phyloP scores from a whole-genome alignment of 1,140 invertebrate species.

The Drosophila burlai region DNA sequence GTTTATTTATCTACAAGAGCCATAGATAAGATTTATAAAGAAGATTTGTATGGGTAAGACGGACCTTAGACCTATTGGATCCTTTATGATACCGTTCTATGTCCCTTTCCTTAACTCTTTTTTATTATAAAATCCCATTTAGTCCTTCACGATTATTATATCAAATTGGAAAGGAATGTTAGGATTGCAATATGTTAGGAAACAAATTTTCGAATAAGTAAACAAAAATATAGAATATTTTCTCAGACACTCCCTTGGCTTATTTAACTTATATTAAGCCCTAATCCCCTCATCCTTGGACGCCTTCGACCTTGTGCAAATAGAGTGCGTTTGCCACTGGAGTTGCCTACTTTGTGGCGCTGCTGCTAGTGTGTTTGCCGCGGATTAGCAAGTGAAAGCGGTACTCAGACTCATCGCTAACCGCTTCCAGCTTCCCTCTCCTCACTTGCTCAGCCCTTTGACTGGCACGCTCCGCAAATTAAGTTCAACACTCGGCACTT shows the following conservation, averaged over 20 bases:
- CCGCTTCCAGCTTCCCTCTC: too few relatives aligned
- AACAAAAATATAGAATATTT: not conserved
- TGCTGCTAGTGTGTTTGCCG: constrained; percentile 45
- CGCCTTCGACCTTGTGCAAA: constrained; percentile 34
- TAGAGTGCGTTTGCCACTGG: constrained; percentile 48
- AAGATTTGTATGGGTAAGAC: too few relatives aligned
- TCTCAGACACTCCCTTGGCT: not conserved
- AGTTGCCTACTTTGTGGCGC: constrained; percentile 61
- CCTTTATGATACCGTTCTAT: not conserved
- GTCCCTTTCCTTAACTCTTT: not conserved
- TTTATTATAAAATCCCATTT: not conserved
- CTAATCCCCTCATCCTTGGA: constrained; percentile 48
- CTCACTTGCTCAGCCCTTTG: constrained; percentile 34
- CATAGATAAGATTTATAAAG: too few relatives aligned
- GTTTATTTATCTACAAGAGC: too few relatives aligned
- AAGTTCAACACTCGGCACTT: constrained; percentile 80
- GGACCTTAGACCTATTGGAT: too few relatives aligned
- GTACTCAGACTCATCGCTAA: not conserved
- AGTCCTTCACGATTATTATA: not conserved
- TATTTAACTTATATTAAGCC: constrained; percentile 59
- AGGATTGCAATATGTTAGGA: not conserved
- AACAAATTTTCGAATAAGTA: not conserved
- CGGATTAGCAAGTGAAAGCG: constrained; percentile 74
- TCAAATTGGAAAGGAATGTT: not conserved
- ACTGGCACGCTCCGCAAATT: constrained; percentile 76